Evolutionary conservation across 2,888 invertebrate genomes (phyloP), one percentile per base, ranked within the genome.

Genomic region (Drosophila colorata): DNA sequence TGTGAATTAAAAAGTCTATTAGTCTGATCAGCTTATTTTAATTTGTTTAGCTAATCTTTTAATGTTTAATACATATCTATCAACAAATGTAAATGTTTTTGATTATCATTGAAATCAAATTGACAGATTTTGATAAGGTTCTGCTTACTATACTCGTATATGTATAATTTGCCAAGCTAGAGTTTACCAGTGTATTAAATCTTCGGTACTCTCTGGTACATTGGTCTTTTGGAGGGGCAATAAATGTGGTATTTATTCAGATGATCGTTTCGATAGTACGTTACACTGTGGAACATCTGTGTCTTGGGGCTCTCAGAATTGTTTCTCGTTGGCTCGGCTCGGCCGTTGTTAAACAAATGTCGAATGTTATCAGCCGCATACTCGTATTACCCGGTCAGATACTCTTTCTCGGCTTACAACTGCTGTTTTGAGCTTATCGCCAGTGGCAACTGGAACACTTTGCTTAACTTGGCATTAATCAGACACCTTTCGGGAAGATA

Each of bases 381-480:
- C 23, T 74, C 51, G 33, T 35, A 56, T 75, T 76, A 41, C 53
- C 8, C 37, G 9, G 2, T 31, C 28, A 56, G 38, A 44, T 48
- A 44, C 43, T n/a, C 20, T 25, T 44, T 8, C 53, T 61, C 51
- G 11, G 37, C 35, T 64, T 58, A 40, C 55, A 68, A 37, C 40
- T 40, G 63, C 25, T 66, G 56, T 49, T 66, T 46, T 16, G 46
- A 1, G 51, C 56, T 70, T 75, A 75, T 74, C 71, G 33, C 35
- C 18, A 35, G 13, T 16, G 25, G 13, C 11, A 59, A 16, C 47
- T 44, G 43, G 23, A 48, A 25, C 7, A 55, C 41, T 57, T 38
- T 49, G 31, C 46, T 41, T 57, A 55, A 49, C 41, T 40, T 43
- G 46, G 51, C 47, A 65, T 31, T 55, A 57, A 63, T 67, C 38